Evolutionary conservation across 2,797 vertebrate species (phyloP), one percentile per base, ranked within the genome.

Genomic region (Malacoraja senta): DNA sequence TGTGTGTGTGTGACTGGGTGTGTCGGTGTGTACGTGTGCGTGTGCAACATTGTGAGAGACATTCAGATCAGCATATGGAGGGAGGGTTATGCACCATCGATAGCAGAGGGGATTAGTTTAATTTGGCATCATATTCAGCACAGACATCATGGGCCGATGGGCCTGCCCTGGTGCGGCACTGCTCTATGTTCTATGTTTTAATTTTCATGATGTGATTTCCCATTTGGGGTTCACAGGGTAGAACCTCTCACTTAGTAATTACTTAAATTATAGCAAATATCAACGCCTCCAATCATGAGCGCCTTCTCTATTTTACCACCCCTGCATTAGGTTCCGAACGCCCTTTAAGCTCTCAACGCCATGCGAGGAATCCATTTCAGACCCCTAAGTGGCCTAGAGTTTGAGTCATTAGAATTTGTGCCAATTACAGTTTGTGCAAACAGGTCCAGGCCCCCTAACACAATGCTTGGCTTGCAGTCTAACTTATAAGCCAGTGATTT

Each of bases 321-420:
- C 84, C 7, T 32, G 15, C 61, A 88, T 35, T 63, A 53, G 61
- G 17, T n/a, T 88, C 84, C 84, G 21, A 88, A 88, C 32, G 63
- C 84, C 84, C 84, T 88, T 88, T 68, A 86, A 86, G 58, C 83
- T 63, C 83, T 68, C 84, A 88, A 68, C 84, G 35, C 63, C 65
- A n/a, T 32, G 32, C 35, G 61, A 35, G n/a, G 7, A 88, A n/a
- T 88, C 65, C n/a, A 35, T 88, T 68, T 88, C 65, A 68, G 65
- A 35, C 35, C 32, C 84, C 61, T 21, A 19, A 88, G 84, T 88
- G 17, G 63, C 35, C 84, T 63, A 68, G 61, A 12, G 17, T 88
- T 88, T 88, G 84, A 68, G 19, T 88, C 63, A 88, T 88, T 68
- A 2, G 29, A 68, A 32, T 29, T 21, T 68, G 61, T 88, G 35